Evolutionary conservation across 2,797 vertebrate genomes (phyloP).

Genomic region (Eulemur coronatus): DNA sequence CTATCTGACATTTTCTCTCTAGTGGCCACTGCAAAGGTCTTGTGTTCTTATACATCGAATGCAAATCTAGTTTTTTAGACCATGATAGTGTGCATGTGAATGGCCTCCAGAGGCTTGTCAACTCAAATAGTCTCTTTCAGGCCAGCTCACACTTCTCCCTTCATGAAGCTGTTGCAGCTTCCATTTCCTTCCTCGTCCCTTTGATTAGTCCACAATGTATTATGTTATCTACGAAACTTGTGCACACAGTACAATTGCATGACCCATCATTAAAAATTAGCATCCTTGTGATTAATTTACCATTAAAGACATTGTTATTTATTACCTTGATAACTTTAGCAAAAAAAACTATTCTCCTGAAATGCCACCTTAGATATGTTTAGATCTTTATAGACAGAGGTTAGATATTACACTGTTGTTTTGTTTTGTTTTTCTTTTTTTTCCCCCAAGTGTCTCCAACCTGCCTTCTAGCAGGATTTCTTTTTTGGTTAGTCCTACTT

Average conservation of each 20-base stretch:
- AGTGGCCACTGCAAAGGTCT: background rate
- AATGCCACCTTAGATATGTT: background rate
- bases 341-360: background rate
- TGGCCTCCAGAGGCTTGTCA: background rate
- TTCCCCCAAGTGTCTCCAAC: background rate
- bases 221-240: background rate
- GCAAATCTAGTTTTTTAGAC: background rate
- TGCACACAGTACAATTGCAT: background rate
- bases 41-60: accelerated
- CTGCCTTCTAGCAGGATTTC: background rate
- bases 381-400: background rate
- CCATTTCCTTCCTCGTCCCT: background rate
- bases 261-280: background rate
- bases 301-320: background rate
- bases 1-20: background rate
- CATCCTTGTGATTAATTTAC: background rate
- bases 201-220: background rate
- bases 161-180: background rate
- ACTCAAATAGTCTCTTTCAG: background rate
- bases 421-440: background rate
- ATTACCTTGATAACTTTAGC: background rate
- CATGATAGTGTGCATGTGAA: background rate
- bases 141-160: background rate
- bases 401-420: background rate
- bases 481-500: background rate